Evolutionary conservation across 2,888 invertebrate genomes (phyloP), one percentile per base, ranked within the genome.

Genomic region (Steinernema carpocapsae): DNA sequence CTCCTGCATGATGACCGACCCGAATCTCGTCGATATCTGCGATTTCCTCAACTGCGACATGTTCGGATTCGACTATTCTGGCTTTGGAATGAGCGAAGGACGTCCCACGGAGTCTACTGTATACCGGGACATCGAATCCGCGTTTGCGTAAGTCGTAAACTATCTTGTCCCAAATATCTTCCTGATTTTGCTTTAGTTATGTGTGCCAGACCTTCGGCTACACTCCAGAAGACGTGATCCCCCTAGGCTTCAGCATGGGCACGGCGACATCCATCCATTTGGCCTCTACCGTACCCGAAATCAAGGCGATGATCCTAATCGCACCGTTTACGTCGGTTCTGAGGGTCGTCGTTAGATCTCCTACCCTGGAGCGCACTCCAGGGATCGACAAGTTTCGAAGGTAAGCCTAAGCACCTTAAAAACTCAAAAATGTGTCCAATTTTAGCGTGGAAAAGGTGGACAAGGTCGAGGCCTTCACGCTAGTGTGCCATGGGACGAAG

Each of bases 241-340:
- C 80, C 29, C 76, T 82, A 42, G 82, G 82, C 12, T 82, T 82
- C 72, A 79, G 64, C 26, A 64, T 64, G 64, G 64, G 64, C 2
- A 64, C 64, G 4, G 64, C 64, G 3, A 29, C 64, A 3, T 29
- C 64, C 3, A 64, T 64, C 14, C 64, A 64, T 17, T 17, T 64
- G 6, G 64, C 64, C 2, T 22, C 64, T 75, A 1, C 75, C 73
- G 29, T 14, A 26, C 46, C 75, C 12, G 51, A 78, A 71, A 74
- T 79, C 0, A 76, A 77, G 24, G 80, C 80, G 0, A 72, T 82
- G 24, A 74, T 82, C 1, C 79, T 82, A 14, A 78, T 82, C 42
- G 82, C 82, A 14, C 82, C 82, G n/a, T 82, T 82, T 73, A 79
- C 82, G 19, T 82, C 82, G 14, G 77, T 80, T 64, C 71, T 72